phyloP scores from a whole-genome alignment of 2,797 vertebrate species.

The Brachyrhaphis roseni region DNA sequence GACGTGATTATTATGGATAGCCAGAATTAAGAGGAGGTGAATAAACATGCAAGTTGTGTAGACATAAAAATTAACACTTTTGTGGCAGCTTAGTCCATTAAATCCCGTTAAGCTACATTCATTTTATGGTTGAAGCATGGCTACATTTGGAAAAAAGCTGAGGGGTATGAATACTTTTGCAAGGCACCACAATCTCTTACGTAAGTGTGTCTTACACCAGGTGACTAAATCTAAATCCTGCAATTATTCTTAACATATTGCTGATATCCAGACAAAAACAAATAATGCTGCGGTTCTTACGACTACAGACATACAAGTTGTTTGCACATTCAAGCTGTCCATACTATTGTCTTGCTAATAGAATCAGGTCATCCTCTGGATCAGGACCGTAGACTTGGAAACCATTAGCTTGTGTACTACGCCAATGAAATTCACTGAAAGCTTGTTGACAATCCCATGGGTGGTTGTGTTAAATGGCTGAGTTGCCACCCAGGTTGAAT shows the following conservation, averaged over 20 bases:
- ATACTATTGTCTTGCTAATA: not conserved
- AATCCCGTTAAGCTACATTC: not conserved
- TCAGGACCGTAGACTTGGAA: not conserved
- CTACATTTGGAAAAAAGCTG: not conserved
- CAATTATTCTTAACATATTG: not conserved
- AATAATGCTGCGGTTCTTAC: not conserved
- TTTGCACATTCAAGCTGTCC: not conserved
- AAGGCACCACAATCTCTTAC: not conserved
- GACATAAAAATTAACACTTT: not conserved
- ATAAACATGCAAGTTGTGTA: not conserved
- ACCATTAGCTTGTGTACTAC: not conserved
- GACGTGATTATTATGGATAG: not conserved
- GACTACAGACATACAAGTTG: not conserved
- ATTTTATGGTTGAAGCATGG: not conserved
- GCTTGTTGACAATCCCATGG: not conserved
- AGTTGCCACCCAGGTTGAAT: not conserved
- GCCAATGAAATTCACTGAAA: not conserved
- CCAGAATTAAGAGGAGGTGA: not conserved
- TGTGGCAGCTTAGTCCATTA: not conserved
- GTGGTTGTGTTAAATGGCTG: not conserved
- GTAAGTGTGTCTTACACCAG: not conserved
- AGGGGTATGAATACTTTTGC: not conserved
- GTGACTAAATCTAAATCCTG: not conserved
- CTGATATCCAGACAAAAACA: not conserved
- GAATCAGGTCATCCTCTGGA: not conserved